Base-by-base conservation (phyloP, 2,797 vertebrate species). In the Gymnothorax reevesii region DNA sequence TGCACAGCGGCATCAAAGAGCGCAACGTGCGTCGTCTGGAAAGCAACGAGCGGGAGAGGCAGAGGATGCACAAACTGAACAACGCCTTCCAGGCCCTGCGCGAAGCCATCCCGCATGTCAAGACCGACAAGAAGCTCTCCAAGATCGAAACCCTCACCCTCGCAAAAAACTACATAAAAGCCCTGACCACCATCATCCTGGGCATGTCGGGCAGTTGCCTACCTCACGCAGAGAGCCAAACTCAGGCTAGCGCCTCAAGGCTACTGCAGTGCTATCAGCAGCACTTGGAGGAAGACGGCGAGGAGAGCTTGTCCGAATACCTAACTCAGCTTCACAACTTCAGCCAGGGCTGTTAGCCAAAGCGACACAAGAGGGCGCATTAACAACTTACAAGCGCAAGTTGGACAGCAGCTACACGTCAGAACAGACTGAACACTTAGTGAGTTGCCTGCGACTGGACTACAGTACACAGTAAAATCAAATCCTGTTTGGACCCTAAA, bases 51-150 rank as follows among this genome's bases (percentile, higher is more conserved):
- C 94, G 98, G 0, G 99, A 99, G 91, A 95, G 99, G 27, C 98
- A 99, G 93, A 96, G 99, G 57, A 99, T 99, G 99, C 99, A 99
- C 95, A 99, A 99, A 89, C 98, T 99, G 87, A 99, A 99, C 95
- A 99, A 98, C 0, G 99, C 99, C 0, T 99, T 99, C 94, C 98
- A 99, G 91, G 98, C 97, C 0, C 86, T 99, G 88, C 94, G 97
- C 0, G 99, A 99, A 93, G 96, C 97, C 92, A 99, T 99, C 91
- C 99, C 99, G 0, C 99, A 99, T 0, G 97, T 99, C 84, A 96
- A 97, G 55, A 97, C 96, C 0, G 98, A 99, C 92, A 98, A 98
- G 94, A 99, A 99, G 91, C 97, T 99, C 8, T 99, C 99, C 93
- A 99, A 99, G 95, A 99, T 99, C 0, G 99, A 99, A 95, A 99